These are phyloP conservation scores for Fregata magnificens DNA, from an alignment of 2,113 vertebrate species.

Conservation along the genomic window DNA sequence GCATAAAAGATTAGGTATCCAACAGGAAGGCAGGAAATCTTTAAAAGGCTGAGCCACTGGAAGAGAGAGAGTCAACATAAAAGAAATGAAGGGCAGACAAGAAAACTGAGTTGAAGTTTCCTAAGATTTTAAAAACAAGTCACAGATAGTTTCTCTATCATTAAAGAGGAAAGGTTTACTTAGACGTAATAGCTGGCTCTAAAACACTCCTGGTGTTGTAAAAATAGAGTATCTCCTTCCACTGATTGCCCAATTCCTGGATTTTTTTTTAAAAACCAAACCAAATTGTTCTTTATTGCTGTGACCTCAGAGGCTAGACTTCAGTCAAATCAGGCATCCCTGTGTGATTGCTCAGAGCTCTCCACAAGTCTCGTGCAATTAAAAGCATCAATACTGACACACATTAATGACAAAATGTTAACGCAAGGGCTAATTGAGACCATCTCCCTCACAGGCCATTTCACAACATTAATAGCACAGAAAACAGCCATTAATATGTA, in stretches of 20 bases:
- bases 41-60: background rate
- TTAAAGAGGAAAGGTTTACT: background rate
- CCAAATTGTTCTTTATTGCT: background rate
- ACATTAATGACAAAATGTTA: slow-evolving; percentile 48
- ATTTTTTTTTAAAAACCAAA: background rate
- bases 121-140: background rate
- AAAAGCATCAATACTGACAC: slow-evolving; percentile 2
- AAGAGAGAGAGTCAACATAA: background rate
- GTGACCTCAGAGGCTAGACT: background rate
- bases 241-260: background rate
- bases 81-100: background rate
- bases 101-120: background rate
- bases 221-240: background rate
- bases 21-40: background rate
- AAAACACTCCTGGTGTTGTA: background rate
- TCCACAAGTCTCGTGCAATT: slow-evolving; percentile 1
- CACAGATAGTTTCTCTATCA: background rate
- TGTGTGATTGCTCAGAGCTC: background rate
- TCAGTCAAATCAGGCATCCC: background rate
- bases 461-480: slow-evolving; percentile 25
- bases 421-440: slow-evolving; percentile 45
- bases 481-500: slow-evolving; percentile 45
- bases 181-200: background rate
- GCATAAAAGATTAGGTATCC: background rate
- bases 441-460: slow-evolving; percentile 32